These are phyloP conservation scores for Emydocephalus ijimae DNA, from an alignment of 2,113 vertebrate species.

Conservation along the genomic window DNA sequence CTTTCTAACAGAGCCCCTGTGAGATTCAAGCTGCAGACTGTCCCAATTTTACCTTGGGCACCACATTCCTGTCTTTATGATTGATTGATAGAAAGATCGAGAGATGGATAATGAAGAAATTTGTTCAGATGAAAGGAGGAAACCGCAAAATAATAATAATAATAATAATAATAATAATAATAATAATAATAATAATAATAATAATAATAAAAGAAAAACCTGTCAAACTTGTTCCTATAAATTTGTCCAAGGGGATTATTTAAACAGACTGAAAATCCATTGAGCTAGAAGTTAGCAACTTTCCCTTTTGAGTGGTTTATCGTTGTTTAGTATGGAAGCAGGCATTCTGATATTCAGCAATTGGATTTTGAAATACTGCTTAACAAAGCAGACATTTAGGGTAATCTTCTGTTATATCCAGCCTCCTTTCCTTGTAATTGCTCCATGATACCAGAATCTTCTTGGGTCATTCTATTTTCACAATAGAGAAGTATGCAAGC, in stretches of 20 bases:
- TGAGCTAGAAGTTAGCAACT: not conserved
- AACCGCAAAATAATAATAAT: not conserved
- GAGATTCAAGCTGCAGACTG: not conserved
- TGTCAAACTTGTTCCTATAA: not conserved
- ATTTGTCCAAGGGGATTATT: not conserved
- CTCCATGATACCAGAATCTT: not conserved
- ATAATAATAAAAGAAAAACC: not conserved
- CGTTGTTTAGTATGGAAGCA: not conserved
- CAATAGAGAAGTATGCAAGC: not conserved
- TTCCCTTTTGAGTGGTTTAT: not conserved
- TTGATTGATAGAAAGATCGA: not conserved
- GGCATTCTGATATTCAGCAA: not conserved
- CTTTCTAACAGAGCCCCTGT: constrained; percentile 1
- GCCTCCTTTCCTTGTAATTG: not conserved
- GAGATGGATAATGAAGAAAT: not conserved
- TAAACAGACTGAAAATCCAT: not conserved
- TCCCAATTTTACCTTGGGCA: not conserved
- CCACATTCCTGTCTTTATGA: not conserved
- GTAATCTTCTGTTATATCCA: not conserved
- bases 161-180: not conserved
- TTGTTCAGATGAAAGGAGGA: not conserved
- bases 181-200: not conserved
- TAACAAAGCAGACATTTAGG: not conserved
- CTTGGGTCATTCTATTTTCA: not conserved
- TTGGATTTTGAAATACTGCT: not conserved